A percentile compares a stretch with the other conserved stretches of the same genome.
These are phyloP conservation scores for Rhingia campestris DNA, from an alignment of 2,888 invertebrate species.

Conservation along the genomic window DNA sequence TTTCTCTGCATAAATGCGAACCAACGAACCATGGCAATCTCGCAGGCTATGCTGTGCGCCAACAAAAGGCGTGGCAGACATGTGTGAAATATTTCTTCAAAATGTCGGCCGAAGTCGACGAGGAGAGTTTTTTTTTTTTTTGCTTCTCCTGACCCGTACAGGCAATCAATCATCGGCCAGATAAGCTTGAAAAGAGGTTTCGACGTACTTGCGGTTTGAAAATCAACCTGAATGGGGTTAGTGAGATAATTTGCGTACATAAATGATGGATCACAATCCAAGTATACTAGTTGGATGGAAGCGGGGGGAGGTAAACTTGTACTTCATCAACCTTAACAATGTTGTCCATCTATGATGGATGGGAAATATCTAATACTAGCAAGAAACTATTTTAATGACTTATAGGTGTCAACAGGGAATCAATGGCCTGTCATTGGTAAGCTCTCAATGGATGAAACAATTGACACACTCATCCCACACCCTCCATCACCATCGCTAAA, in stretches of 20 bases:
- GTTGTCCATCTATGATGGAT: neutral
- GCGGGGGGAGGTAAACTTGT: neutral
- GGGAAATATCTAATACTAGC: no score
- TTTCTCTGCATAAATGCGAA: conserved; percentile 29
- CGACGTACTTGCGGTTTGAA: conserved; percentile 7
- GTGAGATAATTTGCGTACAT: conserved; percentile 11
- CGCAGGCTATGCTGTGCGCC: conserved; percentile 3
- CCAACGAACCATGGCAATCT: conserved; percentile 31
- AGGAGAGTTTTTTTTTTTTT: conserved; percentile 10
- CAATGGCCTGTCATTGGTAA: no score
- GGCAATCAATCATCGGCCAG: conserved; percentile 59
- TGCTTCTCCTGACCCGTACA: conserved; percentile 28
- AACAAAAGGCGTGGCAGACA: conserved; percentile 67
- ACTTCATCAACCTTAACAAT: neutral
- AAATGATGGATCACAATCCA: conserved; percentile 19
- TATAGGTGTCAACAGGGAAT: no score
- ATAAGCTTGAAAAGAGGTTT: conserved; percentile 8
- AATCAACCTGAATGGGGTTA: conserved; percentile 25
- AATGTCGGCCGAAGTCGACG: conserved; percentile 55
- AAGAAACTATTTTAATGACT: no score
- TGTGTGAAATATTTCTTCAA: conserved; percentile 66
- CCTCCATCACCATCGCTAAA: no score
- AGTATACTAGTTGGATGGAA: neutral
- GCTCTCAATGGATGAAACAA: no score
- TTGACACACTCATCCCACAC: no score